phyloP scores from a whole-genome alignment of 2,888 invertebrate species.

The Horisme vitalbata region DNA sequence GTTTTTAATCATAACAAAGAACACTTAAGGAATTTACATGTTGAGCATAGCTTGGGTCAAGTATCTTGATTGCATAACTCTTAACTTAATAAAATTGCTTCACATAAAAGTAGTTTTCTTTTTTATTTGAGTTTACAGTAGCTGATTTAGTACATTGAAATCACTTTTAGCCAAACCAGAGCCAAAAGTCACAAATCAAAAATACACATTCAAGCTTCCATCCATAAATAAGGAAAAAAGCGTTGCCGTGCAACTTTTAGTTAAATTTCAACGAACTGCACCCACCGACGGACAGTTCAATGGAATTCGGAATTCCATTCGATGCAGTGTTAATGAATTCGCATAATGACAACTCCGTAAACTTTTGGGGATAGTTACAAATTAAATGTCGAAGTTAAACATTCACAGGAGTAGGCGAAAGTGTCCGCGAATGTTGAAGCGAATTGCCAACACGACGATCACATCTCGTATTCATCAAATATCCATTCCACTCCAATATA shows the following conservation, averaged over 20 bases:
- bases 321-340: slow-evolving; percentile 59
- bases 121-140: too few relatives aligned
- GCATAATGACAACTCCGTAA: slow-evolving; percentile 53
- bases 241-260: slow-evolving; percentile 64
- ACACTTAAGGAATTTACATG: too few relatives aligned
- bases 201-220: slow-evolving; percentile 50
- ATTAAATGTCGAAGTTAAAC: slow-evolving; percentile 43
- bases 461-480: slow-evolving; percentile 71
- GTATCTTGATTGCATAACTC: too few relatives aligned
- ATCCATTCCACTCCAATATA: slow-evolving; percentile 68
- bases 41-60: too few relatives aligned
- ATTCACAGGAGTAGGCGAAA: slow-evolving; percentile 18
- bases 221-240: slow-evolving; percentile 58
- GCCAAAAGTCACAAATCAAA: slow-evolving; percentile 43
- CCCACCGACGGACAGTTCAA: slow-evolving; percentile 60
- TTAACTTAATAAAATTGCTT: too few relatives aligned
- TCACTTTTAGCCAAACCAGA: slow-evolving; percentile 9
- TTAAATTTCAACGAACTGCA: slow-evolving; percentile 59
- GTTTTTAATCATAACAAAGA: too few relatives aligned
- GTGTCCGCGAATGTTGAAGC: slow-evolving; percentile 33
- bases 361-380: slow-evolving; percentile 51
- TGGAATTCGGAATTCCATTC: slow-evolving; percentile 63
- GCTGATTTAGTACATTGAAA: neutral
- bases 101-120: too few relatives aligned
- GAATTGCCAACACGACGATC: slow-evolving; percentile 50